phyloP scores from a whole-genome alignment of 2,888 invertebrate genomes.

The Drosophila austrosaltans region DNA sequence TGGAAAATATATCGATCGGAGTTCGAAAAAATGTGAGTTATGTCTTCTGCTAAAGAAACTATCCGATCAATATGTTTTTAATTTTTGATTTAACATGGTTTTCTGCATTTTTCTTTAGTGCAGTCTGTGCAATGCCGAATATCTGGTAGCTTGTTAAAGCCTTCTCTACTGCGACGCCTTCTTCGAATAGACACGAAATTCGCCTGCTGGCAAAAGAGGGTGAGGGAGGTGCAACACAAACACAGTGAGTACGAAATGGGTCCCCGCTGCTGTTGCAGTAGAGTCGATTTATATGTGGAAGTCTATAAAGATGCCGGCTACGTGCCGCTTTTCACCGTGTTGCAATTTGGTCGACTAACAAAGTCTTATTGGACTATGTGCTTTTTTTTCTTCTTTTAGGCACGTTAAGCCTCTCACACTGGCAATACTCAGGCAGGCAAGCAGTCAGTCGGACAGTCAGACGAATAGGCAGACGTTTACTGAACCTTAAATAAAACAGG shows the following conservation, averaged over 20 bases:
- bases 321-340: slow-evolving; percentile 63
- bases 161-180: slow-evolving; percentile 1
- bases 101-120: slow-evolving; percentile 45
- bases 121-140: slow-evolving; percentile 61
- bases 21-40: too few relatives aligned
- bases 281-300: slow-evolving; percentile 64
- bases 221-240: not conserved
- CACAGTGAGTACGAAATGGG: slow-evolving; percentile 20
- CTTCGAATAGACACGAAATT: slow-evolving; percentile 35
- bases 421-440: slow-evolving; percentile 7
- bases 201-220: slow-evolving; percentile 37
- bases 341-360: slow-evolving; percentile 58
- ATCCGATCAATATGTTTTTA: not conserved
- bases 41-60: too few relatives aligned
- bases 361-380: slow-evolving; percentile 18
- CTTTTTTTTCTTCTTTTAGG: slow-evolving; percentile 28
- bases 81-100: not conserved
- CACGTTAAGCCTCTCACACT: slow-evolving; percentile 53
- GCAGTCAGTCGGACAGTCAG: slow-evolving; percentile 15
- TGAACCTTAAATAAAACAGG: slow-evolving; percentile 58
- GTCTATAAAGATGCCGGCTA: slow-evolving; percentile 64
- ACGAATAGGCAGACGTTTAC: slow-evolving; percentile 20
- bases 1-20: too few relatives aligned
- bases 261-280: slow-evolving; percentile 40
- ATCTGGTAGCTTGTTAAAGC: slow-evolving; percentile 70